phyloP scores from a whole-genome alignment of 2,888 invertebrate genomes.

The Mylabris sibirica region DNA sequence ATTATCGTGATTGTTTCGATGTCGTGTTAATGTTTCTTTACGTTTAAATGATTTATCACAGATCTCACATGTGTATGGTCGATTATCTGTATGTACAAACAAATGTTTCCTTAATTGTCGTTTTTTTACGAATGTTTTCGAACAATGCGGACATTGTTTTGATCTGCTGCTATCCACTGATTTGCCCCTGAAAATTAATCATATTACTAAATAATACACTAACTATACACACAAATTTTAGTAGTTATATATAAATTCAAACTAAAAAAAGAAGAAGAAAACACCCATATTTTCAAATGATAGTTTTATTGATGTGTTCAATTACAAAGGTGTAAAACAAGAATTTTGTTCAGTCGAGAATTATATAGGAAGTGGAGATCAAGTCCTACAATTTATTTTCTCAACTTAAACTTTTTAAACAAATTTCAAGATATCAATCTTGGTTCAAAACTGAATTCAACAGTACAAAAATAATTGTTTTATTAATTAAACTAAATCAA shows the following conservation, averaged over 20 bases:
- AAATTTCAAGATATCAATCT: too few species aligned
- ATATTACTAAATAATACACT: background rate
- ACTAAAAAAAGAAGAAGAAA: background rate
- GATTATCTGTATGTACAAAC: background rate
- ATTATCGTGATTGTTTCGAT: constrained; percentile 33
- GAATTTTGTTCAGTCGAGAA: too few species aligned
- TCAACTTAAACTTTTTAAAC: too few species aligned
- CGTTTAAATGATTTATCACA: constrained; percentile 10
- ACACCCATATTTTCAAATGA: background rate
- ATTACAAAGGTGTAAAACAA: too few species aligned
- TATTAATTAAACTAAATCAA: background rate
- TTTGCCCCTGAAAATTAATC: background rate
- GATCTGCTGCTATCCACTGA: too few species aligned
- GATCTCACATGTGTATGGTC: constrained; percentile 10
- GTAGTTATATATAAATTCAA: background rate
- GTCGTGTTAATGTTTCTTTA: constrained; percentile 25
- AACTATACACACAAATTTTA: background rate
- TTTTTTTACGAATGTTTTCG: background rate
- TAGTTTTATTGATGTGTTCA: background rate
- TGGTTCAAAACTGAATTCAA: background rate
- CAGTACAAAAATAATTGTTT: background rate
- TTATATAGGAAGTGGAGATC: too few species aligned
- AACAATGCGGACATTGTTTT: background rate
- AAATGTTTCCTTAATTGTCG: background rate
- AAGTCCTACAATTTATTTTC: too few species aligned